These are phyloP conservation scores for Coelogynopora nodosa DNA, from an alignment of 2,888 invertebrate genomes.

Conservation along the genomic window DNA sequence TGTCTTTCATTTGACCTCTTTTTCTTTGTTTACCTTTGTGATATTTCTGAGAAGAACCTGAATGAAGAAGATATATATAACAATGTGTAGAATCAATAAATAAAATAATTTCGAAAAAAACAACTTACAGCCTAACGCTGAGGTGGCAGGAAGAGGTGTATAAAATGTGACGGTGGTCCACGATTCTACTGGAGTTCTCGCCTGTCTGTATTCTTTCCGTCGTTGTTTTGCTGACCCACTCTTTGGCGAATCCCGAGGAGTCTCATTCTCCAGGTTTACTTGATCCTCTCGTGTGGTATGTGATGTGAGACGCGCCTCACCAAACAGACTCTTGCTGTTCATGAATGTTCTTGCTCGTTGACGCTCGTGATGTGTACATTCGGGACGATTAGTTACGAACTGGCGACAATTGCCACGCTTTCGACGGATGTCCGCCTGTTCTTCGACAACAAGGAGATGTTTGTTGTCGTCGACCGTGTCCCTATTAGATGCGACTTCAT, in stretches of 20 bases:
- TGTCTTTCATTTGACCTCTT: background rate
- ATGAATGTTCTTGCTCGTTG: background rate
- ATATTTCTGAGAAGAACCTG: background rate
- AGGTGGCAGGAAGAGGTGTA: background rate
- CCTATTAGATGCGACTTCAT: background rate
- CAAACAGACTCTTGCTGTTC: background rate
- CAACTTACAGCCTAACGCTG: background rate
- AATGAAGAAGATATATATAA: background rate
- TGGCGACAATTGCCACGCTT: background rate
- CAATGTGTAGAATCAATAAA: background rate
- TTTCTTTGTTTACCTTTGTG: background rate
- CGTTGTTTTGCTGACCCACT: background rate
- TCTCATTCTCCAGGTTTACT: background rate
- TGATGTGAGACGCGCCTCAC: background rate
- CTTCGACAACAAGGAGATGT: background rate
- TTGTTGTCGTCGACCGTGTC: background rate
- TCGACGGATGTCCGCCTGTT: background rate
- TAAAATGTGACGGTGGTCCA: background rate
- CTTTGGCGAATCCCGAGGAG: background rate
- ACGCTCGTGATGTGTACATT: background rate
- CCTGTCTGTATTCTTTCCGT: background rate
- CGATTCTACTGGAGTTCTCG: background rate
- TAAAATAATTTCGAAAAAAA: background rate
- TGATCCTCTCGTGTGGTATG: background rate
- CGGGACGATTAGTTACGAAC: background rate